Evolutionary conservation across 2,888 invertebrate species (phyloP).

Genomic region (Synanthedon andrenaeformis): DNA sequence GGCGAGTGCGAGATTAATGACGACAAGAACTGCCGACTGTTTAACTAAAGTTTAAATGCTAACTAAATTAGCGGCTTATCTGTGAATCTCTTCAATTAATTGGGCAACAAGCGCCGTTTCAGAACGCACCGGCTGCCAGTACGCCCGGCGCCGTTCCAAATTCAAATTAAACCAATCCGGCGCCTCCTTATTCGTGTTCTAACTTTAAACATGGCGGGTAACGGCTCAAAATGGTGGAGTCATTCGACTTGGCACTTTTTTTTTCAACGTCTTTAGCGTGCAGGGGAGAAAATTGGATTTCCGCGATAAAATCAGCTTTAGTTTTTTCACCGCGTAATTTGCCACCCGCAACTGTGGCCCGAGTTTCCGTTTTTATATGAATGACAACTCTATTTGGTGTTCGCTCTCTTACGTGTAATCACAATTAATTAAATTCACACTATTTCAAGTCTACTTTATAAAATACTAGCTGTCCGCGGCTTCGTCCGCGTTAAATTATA

Average conservation of each 20-base stretch:
- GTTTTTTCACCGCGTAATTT: slow-evolving; percentile 59
- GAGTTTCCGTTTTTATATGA: slow-evolving; percentile 48
- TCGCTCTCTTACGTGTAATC: neutral
- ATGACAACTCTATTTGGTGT: slow-evolving; percentile 53
- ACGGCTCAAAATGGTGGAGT: slow-evolving; percentile 64
- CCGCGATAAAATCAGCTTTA: slow-evolving; percentile 68
- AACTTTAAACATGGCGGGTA: slow-evolving; percentile 63
- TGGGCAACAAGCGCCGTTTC: slow-evolving; percentile 45
- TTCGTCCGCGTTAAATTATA: no score
- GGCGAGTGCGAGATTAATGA: slow-evolving; percentile 51
- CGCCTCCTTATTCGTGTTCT: slow-evolving; percentile 70
- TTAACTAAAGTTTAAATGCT: slow-evolving; percentile 58
- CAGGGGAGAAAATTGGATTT: slow-evolving; percentile 70
- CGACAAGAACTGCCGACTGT: slow-evolving; percentile 45
- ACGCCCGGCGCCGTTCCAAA: slow-evolving; percentile 59
- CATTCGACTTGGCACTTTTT: slow-evolving; percentile 66
- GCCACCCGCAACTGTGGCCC: slow-evolving; percentile 35
- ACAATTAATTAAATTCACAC: no score
- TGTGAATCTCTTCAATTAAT: slow-evolving; percentile 66
- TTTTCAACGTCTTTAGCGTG: slow-evolving; percentile 68
- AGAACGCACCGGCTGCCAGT: slow-evolving; percentile 32
- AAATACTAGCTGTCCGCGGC: no score
- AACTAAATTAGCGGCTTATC: slow-evolving; percentile 65
- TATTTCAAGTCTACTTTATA: no score
- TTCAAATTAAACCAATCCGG: slow-evolving; percentile 71